Evolutionary conservation across 2,888 invertebrate genomes (phyloP), one percentile per base, ranked within the genome.

Genomic region (Agelastica alni): DNA sequence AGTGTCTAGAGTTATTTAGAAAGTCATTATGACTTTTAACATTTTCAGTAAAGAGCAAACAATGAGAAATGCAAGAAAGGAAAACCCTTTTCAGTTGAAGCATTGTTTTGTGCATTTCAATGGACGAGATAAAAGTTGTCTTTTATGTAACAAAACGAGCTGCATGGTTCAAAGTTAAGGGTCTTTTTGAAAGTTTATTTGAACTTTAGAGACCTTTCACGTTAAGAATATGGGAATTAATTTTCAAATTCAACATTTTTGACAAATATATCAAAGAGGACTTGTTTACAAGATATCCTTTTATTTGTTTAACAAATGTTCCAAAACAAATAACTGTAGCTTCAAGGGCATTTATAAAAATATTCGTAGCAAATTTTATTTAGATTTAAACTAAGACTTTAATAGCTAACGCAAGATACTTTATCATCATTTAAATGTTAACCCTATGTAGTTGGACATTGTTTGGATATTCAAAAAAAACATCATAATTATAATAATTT

Each of bases 81-180:
- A 12, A 12, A 16, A 14, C 18, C 18, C 37, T 39, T 39, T 10
- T 26, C 18, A 34, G 34, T 34, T 34, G 16, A 7, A n/a, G 37
- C 18, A 39, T 39, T 39, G 37, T 39, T 39, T 39, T 39, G 37
- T 39, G 37, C 37, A 39, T 39, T 39, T 39, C 37, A 39, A 18
- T 39, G 17, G 37, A 39, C 20, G 37, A 20, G 37, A 39, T 39
- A 39, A 39, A 39, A 39, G 37, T 39, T 39, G 7, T 20, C 37
- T 39, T 39, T 39, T 39, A 20, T 39, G 37, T 7, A 18, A 7
- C 37, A 39, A 39, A 39, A 39, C 37, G 37, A 39, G 20, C 37
- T 39, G 17, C 20, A 20, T 6, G 20, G 37, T 39, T 20, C 37
- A 39, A 39, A 39, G 37, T 20, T 6, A 39, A 20, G 6, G 20